phyloP scores from a whole-genome alignment of 1,140 invertebrate species.

The Batillaria attramentaria region DNA sequence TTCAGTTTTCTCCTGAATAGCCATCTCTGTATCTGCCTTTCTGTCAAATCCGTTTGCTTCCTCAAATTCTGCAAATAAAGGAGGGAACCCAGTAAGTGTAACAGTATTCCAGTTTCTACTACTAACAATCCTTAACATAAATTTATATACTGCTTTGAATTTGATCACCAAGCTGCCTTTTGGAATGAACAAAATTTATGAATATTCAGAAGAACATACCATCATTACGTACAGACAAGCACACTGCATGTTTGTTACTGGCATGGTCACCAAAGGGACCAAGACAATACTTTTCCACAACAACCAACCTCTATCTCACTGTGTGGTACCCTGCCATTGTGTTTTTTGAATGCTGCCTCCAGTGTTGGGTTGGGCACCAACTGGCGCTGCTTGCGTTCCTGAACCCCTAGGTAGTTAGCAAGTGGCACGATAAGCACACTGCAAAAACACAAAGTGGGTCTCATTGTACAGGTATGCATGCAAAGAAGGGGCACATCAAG shows the following conservation, averaged over 20 bases:
- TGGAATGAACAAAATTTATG: neutral
- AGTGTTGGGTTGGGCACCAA: constrained; percentile 33
- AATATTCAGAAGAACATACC: neutral
- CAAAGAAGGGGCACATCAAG: too few species aligned
- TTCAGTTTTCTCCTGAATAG: constrained; percentile 83
- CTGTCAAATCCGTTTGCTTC: constrained; percentile 88
- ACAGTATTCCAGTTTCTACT: too few species aligned
- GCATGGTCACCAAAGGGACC: too few species aligned
- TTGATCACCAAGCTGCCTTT: neutral
- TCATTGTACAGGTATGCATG: too few species aligned
- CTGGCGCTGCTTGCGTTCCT: constrained; percentile 35
- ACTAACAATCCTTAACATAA: too few species aligned
- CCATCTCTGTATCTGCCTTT: constrained; percentile 92
- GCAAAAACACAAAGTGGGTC: constrained; percentile 15
- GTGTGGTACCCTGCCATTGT: constrained; percentile 33
- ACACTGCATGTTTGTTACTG: too few species aligned
- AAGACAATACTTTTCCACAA: neutral
- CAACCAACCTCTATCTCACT: constrained; percentile 40
- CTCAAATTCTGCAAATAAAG: constrained; percentile 61
- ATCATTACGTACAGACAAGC: too few species aligned
- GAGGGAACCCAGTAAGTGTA: too few species aligned
- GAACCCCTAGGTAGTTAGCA: constrained; percentile 44
- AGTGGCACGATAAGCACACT: constrained; percentile 50
- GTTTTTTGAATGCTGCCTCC: constrained; percentile 46
- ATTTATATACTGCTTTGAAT: neutral